phyloP scores from a whole-genome alignment of 37 sponge, comb jelly and placozoan genomes.

The Mnemiopsis leidyi region DNA sequence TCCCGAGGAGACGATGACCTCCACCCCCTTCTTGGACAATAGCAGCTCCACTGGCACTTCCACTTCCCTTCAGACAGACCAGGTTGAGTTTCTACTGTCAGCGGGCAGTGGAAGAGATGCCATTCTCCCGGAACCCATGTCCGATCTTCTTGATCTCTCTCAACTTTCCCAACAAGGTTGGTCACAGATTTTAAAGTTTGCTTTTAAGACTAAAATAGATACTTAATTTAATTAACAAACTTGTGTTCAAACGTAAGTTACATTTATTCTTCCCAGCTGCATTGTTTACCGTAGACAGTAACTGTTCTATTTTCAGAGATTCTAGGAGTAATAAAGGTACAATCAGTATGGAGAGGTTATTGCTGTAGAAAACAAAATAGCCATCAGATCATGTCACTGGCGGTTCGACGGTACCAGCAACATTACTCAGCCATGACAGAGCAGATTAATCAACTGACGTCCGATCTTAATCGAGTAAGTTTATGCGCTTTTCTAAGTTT shows the following conservation, averaged over 20 bases:
- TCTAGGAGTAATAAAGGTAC: not conserved
- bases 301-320: not conserved
- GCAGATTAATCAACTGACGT: not conserved
- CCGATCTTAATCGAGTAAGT: constrained; percentile 9
- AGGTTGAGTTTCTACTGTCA: not conserved
- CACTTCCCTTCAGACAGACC: not conserved
- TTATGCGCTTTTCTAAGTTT: too few relatives aligned
- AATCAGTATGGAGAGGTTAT: constrained; percentile 13
- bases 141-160: not conserved
- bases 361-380: not conserved
- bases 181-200: too few relatives aligned
- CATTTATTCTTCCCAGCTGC: too few relatives aligned
- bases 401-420: not conserved
- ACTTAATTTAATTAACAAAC: too few relatives aligned
- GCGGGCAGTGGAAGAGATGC: not conserved
- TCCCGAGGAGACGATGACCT: not conserved
- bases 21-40: not conserved
- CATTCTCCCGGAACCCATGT: not conserved
- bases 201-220: too few relatives aligned
- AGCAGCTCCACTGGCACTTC: not conserved
- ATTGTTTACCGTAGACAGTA: too few relatives aligned
- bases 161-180: not conserved
- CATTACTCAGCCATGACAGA: not conserved
- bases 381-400: not conserved
- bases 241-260: too few relatives aligned